Conservation (phyloP, 2,797 vertebrate genomes). For the Enteromius radiatus region DNA sequence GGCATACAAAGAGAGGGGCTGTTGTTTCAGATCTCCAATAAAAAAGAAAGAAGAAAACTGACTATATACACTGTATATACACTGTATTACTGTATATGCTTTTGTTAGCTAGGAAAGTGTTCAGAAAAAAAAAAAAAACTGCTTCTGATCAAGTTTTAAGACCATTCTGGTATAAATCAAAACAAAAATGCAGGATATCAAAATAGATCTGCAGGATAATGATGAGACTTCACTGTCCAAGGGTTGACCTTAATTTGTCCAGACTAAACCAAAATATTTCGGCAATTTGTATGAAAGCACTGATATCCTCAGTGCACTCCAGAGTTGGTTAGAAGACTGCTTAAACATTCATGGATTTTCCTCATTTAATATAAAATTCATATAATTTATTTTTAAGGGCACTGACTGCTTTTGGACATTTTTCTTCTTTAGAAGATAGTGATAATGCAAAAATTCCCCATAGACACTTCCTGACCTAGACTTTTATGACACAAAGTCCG, state of each 20-base stretch:
- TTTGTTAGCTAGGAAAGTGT: background rate
- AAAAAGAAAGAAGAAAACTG: background rate
- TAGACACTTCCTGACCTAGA: constrained; percentile 50
- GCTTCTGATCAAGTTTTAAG: background rate
- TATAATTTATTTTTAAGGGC: constrained; percentile 65
- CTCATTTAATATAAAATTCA: constrained; percentile 60
- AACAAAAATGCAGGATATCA: background rate
- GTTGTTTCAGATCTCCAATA: background rate
- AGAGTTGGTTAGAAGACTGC: constrained; percentile 32
- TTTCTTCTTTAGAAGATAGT: constrained; percentile 51
- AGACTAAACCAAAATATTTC: background rate
- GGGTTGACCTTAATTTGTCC: constrained; percentile 28
- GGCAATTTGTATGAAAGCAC: background rate
- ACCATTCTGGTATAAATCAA: background rate
- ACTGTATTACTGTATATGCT: background rate
- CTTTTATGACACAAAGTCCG: constrained; percentile 55
- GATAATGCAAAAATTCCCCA: constrained; percentile 58
- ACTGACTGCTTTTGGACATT: constrained; percentile 57
- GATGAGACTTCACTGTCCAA: background rate
- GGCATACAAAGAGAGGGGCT: background rate
- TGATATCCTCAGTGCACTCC: constrained; percentile 15
- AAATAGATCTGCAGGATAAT: background rate
- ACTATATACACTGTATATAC: background rate
- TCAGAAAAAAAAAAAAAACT: background rate
- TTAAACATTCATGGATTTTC: constrained; percentile 65